Percentiles rank a stretch among this genome's conserved stretches.
Evolutionary conservation across 2,113 vertebrate genomes (phyloP).

Genomic region (Forbesichthys agassizii): DNA sequence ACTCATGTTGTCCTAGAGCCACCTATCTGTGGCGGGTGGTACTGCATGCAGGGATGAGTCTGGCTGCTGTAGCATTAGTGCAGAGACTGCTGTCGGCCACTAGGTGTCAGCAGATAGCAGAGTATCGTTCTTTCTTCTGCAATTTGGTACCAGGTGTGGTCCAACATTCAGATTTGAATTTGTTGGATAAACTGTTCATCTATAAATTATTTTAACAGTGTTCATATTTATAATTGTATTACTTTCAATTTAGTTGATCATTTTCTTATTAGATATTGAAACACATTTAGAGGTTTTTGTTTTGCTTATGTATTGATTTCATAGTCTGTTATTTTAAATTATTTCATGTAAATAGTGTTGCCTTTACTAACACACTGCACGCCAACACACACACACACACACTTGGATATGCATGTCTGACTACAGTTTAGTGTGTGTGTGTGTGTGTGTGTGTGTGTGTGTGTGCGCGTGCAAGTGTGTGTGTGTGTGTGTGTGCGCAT

Average conservation of each 20-base stretch:
- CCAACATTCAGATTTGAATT: constrained; percentile 49
- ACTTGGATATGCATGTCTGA: constrained; percentile 55
- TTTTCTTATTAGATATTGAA: constrained; percentile 56
- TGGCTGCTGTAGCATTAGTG: constrained; percentile 24
- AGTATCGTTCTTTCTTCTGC: constrained; percentile 26
- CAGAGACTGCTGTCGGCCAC: constrained; percentile 42
- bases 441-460: constrained; percentile 10
- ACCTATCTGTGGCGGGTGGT: too few species aligned
- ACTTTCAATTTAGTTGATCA: constrained; percentile 43
- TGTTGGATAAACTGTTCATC: constrained; percentile 48
- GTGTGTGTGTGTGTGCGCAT: constrained; percentile 44
- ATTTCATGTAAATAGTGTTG: constrained; percentile 77
- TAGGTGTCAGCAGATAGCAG: constrained; percentile 54
- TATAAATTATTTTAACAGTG: constrained; percentile 60
- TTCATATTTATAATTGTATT: constrained; percentile 61
- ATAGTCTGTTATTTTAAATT: constrained; percentile 48
- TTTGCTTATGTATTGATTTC: constrained; percentile 58
- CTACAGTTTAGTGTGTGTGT: constrained; percentile 33
- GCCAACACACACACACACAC: constrained; percentile 30
- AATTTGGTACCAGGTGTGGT: constrained; percentile 44
- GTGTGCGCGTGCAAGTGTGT: constrained; percentile 4
- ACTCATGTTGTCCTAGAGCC: too few species aligned
- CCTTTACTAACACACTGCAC: constrained; percentile 62
- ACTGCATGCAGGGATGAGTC: too few species aligned
- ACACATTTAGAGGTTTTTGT: constrained; percentile 62